Evolutionary conservation across 2,113 vertebrate species (phyloP), one percentile per base, ranked within the genome.

Genomic region (Syngnathoides biaculeatus): DNA sequence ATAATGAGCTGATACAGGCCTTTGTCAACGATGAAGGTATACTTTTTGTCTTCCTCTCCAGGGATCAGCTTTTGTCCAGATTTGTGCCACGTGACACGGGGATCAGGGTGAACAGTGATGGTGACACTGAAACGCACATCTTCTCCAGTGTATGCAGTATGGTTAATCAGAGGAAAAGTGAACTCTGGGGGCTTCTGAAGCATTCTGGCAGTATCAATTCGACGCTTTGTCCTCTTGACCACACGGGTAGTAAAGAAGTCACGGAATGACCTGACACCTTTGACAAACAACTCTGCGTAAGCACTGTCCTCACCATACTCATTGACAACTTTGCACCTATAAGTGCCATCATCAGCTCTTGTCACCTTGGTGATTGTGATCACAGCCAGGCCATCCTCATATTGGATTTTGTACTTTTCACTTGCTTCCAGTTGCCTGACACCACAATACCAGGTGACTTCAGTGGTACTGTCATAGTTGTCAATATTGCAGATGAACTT

Each of bases 371-470:
- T 94, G 77, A 99, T 79, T 8, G 93, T 94, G 71, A 99, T 94
- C 19, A 92, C 93, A 65, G 97, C 95, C 78, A 95, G 83, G n/a
- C 94, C 97, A 42, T 99, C 96, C 61, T 96, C 93, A 2, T 97
- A 98, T 69, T 92, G 94, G 45, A 98, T 96, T 91, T 96, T 94
- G 52, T 95, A 96, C 86, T 95, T 98, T 61, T 94, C 93, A 77
- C 84, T 91, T 76, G 84, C 93, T 81, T 99, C 97, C 48, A 99
- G 87, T 67, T 98, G 97, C 72, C 95, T 93, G 72, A 98, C 94
- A n/a, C 97, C 97, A 62, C 94, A 97, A 83, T 98, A 98, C 97
- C 97, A 99, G 11, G 94, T 98, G 39, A 98, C 96, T 84, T 98
- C 93, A 59, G 96, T 99, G 58, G 90, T 91, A 72, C 95, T 93